Evolutionary conservation across 2,888 invertebrate species (phyloP).

Genomic region (Therioaphis trifolii): DNA sequence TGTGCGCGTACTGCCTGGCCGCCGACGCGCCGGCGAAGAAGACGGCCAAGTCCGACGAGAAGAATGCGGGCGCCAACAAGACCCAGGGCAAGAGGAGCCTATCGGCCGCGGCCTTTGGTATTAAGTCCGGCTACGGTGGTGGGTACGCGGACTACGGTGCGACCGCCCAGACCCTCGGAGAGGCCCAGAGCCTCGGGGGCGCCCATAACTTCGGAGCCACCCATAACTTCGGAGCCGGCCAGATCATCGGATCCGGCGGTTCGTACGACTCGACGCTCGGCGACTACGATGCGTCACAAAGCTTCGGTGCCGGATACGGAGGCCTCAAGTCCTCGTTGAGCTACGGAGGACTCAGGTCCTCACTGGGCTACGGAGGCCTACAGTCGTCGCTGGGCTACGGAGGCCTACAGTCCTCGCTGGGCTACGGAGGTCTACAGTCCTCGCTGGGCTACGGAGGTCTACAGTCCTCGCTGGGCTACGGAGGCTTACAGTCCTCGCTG

Average conservation of each 20-base stretch:
- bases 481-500: no score
- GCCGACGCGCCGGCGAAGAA: conserved; percentile 22
- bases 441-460: conserved; percentile 21
- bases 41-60: conserved; percentile 26
- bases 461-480: conserved; percentile 66
- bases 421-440: conserved; percentile 2
- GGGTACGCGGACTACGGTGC: not conserved
- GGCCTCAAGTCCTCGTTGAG: conserved; percentile 66
- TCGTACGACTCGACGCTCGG: not conserved
- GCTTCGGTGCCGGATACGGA: no score
- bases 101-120: conserved; percentile 66
- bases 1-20: conserved; percentile 59
- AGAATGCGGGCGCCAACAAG: conserved; percentile 57
- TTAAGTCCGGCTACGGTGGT: conserved; percentile 66
- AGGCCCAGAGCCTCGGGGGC: not conserved
- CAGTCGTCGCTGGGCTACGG: no score
- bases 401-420: no score
- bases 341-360: no score
- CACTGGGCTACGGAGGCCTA: conserved; percentile 16
- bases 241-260: conserved; percentile 1
- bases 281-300: no score
- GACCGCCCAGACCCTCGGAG: not conserved
- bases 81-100: conserved; percentile 70
- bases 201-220: not conserved
- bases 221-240: not conserved